Evolutionary conservation across 2,797 vertebrate species (phyloP).

Genomic region (Lycodopsis pacificus): DNA sequence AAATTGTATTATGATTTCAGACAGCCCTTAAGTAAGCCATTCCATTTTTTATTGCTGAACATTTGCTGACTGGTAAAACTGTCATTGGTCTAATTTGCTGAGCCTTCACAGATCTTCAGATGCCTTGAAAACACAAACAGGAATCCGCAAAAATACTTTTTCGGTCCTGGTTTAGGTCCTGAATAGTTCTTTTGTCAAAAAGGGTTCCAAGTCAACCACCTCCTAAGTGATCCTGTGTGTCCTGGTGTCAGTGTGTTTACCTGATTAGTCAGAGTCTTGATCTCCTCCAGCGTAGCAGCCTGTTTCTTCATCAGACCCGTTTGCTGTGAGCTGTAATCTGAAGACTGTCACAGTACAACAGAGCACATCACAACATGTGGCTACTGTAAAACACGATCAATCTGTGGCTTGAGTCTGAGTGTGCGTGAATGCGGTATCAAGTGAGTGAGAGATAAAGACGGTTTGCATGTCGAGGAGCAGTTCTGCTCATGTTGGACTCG

Average conservation of each 20-base stretch:
- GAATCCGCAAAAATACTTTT: not conserved
- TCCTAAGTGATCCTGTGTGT: not conserved
- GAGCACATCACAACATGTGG: conserved; percentile 32
- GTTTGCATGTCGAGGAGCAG: conserved; percentile 50
- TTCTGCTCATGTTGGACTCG: conserved; percentile 63
- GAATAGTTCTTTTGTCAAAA: not conserved
- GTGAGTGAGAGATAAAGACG: conserved; percentile 45
- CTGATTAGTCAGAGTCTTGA: conserved; percentile 88
- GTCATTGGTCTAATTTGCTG: not conserved
- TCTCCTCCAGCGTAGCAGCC: conserved; percentile 86
- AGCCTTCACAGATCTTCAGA: not conserved
- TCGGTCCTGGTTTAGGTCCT: not conserved
- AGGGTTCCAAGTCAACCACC: not conserved
- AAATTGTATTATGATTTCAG: not conserved
- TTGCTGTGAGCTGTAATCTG: conserved; percentile 85
- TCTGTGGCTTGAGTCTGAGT: conserved; percentile 37
- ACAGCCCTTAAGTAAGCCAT: not conserved
- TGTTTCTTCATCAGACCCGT: conserved; percentile 91
- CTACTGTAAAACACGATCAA: conserved; percentile 46
- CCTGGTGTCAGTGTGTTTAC: conserved; percentile 68
- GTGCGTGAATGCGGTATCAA: conserved; percentile 36
- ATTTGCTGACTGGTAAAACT: not conserved
- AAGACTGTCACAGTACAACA: conserved; percentile 79
- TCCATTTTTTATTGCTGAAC: not conserved
- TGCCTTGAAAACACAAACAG: not conserved